A percentile compares a stretch with the other conserved stretches of the same genome.
Conservation (phyloP, 1,140 invertebrate genomes). For the Thalassaphorura encarpata region DNA sequence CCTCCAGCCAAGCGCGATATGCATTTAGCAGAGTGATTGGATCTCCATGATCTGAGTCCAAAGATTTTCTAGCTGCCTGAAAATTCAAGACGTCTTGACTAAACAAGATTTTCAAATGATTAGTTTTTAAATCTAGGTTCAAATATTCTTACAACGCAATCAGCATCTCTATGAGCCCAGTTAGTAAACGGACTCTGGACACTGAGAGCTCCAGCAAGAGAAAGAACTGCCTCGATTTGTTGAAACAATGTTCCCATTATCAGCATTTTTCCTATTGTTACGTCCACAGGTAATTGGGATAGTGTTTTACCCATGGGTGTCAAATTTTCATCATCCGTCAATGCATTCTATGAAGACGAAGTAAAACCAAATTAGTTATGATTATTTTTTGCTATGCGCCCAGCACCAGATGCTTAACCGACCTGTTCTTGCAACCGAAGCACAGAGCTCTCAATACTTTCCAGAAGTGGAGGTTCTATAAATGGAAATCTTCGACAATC, state of each 20-base stretch:
- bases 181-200: slow-evolving; percentile 89
- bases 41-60: slow-evolving; percentile 91
- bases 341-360: slow-evolving; percentile 54
- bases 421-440: slow-evolving; percentile 78
- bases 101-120: too few species aligned
- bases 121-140: too few species aligned
- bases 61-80: slow-evolving; percentile 60
- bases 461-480: slow-evolving; percentile 72
- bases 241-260: slow-evolving; percentile 84
- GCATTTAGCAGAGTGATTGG: slow-evolving; percentile 81
- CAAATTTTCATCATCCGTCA: slow-evolving; percentile 72
- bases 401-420: too few species aligned
- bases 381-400: too few species aligned
- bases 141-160: slow-evolving; percentile 41
- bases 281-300: slow-evolving; percentile 83
- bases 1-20: slow-evolving; percentile 79
- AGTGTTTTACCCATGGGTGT: slow-evolving; percentile 82
- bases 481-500: slow-evolving; percentile 91
- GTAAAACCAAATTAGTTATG: slow-evolving; percentile 24
- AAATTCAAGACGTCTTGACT: not conserved
- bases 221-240: slow-evolving; percentile 82
- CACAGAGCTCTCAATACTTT: slow-evolving; percentile 78
- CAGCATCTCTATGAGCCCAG: slow-evolving; percentile 69
- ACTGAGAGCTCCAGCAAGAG: slow-evolving; percentile 81
- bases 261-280: slow-evolving; percentile 91